A percentile compares a stretch with the other conserved stretches of the same genome.
Conservation (phyloP, 2,888 invertebrate genomes). For the Tethea ocularis region DNA sequence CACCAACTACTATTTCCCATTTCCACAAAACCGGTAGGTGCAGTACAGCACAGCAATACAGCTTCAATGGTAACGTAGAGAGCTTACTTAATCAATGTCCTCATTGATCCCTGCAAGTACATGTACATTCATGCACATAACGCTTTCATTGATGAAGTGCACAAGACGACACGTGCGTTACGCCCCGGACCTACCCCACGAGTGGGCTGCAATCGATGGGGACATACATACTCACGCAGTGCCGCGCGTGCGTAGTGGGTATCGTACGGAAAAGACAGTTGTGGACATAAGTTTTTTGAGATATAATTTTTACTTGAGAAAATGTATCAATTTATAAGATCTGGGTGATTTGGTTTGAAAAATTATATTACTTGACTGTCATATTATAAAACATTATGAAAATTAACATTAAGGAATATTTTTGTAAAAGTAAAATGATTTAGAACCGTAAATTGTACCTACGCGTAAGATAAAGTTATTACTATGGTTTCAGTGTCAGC, state of each 20-base stretch:
- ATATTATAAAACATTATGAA: no score
- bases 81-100: background rate
- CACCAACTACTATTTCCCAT: background rate
- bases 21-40: background rate
- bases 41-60: no score
- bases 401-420: no score
- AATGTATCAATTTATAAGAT: background rate
- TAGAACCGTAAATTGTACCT: no score
- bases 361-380: no score
- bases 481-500: background rate
- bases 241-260: slow-evolving; percentile 57
- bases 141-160: slow-evolving; percentile 36
- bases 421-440: no score
- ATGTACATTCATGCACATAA: slow-evolving; percentile 35
- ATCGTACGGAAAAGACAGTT: slow-evolving; percentile 39
- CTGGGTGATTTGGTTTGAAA: no score
- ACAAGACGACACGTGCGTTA: slow-evolving; percentile 48
- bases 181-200: slow-evolving; percentile 72
- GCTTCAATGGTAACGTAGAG: background rate
- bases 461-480: background rate
- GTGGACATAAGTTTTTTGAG: slow-evolving; percentile 28
- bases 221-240: slow-evolving; percentile 56
- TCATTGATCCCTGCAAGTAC: background rate
- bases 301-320: background rate
- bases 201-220: slow-evolving; percentile 69